Evolutionary conservation across 1,140 invertebrate species (phyloP), one percentile per base, ranked within the genome.

Genomic region (Drosophila burlai): DNA sequence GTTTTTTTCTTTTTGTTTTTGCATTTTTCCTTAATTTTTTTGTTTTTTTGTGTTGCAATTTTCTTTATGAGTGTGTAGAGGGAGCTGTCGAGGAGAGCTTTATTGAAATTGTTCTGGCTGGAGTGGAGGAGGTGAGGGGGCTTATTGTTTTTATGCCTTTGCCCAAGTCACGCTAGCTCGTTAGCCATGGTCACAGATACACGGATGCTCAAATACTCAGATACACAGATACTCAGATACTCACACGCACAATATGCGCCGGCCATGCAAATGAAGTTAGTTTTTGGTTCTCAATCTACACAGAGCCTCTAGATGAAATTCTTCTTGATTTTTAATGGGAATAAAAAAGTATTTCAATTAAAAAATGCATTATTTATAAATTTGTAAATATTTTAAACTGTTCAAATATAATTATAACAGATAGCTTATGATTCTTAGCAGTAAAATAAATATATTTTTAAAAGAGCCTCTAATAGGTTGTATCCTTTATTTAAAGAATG

Each of bases 211-310:
- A 29, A 29, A 31, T 31, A 36, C 15, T 13, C 3, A 26, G 21
- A 72, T 40, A 62, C 62, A 61, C n/a, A 57, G 31, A 50, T 43
- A 74, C 43, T 50, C 26, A 57, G 24, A 49, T 46, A 50, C 55
- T 62, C 46, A 55, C 42, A 47, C 73, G 62, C 77, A 77, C 76
- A 80, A 86, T 71, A 79, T 72, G 69, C 68, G 69, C 52, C 55
- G 29, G 52, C 49, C 75, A 87, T 87, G 80, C 77, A 89, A 89
- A 89, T 89, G 77, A 84, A 89, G 84, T 89, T 90, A 84, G 85
- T 90, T 89, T 89, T 84, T 79, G 85, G 69, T 80, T 81, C 71
- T 40, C 34, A 38, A 38, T 38, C 21, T 16, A 55, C 52, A 55
- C 34, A 16, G 18, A 26, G 10, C 18, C 3, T 4, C 3, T 24